These are phyloP conservation scores for Tauraco hartlaubi DNA, from an alignment of 2,797 vertebrate species.

Conservation along the genomic window DNA sequence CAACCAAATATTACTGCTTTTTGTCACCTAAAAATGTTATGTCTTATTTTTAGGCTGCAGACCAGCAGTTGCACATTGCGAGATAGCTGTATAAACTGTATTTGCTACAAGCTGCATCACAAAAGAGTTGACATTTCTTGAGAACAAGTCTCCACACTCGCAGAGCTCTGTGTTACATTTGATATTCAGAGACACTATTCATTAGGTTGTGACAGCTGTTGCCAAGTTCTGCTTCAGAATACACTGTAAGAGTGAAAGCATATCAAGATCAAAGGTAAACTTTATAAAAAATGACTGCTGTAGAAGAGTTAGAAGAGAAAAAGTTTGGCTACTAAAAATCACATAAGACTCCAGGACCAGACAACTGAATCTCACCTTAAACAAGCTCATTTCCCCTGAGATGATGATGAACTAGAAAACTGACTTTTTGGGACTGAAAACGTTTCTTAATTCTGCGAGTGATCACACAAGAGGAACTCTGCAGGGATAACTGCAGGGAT, in stretches of 20 bases:
- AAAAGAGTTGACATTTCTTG: conserved; percentile 53
- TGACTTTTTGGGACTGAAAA: background rate
- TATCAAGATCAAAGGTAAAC: background rate
- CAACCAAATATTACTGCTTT: background rate
- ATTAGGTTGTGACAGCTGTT: conserved; percentile 66
- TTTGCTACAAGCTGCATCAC: conserved; percentile 29
- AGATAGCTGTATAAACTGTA: background rate
- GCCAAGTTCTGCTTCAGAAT: conserved; percentile 19
- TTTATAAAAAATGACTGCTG: background rate
- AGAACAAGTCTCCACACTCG: conserved; percentile 33
- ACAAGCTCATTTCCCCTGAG: background rate
- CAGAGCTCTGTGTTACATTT: conserved; percentile 51
- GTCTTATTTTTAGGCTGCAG: background rate
- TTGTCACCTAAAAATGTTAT: background rate
- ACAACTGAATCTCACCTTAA: background rate
- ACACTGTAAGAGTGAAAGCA: background rate
- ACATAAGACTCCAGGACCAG: background rate
- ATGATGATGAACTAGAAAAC: background rate
- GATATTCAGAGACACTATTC: conserved; percentile 64
- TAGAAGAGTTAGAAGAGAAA: background rate
- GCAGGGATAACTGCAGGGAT: background rate
- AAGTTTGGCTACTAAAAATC: background rate
- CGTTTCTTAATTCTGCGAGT: background rate
- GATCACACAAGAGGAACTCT: background rate
- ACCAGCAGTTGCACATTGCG: background rate